Base-by-base conservation (phyloP, 2,113 vertebrate species). In the Zapus hudsonius region DNA sequence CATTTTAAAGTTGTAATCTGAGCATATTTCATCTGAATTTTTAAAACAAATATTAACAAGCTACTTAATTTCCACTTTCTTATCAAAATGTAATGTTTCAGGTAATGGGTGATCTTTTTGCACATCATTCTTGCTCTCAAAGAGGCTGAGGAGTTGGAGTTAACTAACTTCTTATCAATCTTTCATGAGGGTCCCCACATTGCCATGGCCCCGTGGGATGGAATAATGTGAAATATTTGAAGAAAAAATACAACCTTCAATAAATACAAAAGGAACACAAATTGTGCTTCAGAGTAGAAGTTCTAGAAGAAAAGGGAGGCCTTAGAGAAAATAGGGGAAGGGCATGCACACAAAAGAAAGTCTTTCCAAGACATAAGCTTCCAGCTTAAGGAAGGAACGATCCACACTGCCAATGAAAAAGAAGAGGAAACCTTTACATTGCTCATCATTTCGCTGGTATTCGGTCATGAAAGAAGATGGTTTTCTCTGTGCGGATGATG, bases 1-100 rank as follows among this genome's bases (percentile, higher is more conserved):
- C 15, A 66, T 73, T 92, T 85, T 67, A 86, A 90, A 87, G 47
- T 67, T 44, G 19, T 79, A 79, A 66, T 61, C 27, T 84, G 23
- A 66, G 6, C 38, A 84, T 33, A 76, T 69, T 81, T 80, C 25
- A 29, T 40, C 12, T 72, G 38, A 40, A 4, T 78, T 69, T 89
- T 13, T 74, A 2, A 66, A 89, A 40, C 55, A 85, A 63, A 44
- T 25, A 25, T 59, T 64, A 70, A 61, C 67, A 20, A 90, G 66
- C 36, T 87, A 59, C 9, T 36, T 0, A 89, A 29, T 27, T 59
- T 0, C 5, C 29, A 22, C n/a, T 10, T 36, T 75, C 61, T 75
- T 78, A 78, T 9, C 2, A 1, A 22, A 7, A 76, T 81, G 89
- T 47, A 92, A 69, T 75, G 81, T 57, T 33, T 9, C 31, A 36